Evolutionary conservation across 2,888 invertebrate genomes (phyloP), one percentile per base, ranked within the genome.

Genomic region (Epinotia brunnichana): DNA sequence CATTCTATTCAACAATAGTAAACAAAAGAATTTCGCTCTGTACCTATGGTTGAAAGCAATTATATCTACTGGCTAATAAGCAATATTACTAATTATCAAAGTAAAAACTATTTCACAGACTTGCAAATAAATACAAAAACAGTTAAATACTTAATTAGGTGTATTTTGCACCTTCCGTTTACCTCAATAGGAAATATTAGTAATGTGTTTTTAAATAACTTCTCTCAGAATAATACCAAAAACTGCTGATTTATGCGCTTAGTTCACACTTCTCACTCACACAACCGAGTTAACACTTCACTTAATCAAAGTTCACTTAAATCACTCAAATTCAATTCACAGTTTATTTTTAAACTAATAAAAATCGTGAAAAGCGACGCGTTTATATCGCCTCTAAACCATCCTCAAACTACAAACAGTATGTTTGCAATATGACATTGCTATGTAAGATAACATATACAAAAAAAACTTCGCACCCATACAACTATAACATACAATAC

Each of bases 361-460:
- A 73, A 44, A 59, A 48, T 62, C 21, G 56, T 53, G 39, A 62
- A 60, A 59, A 61, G 62, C 66, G 48, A 74, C 62, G 44, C 76
- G 75, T 76, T 69, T 66, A 75, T 39, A 67, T 61, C 54, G 70
- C n/a, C 60, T 56, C 73, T 74, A 53, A 73, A 73, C 67, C 79
- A 76, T 80, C 80, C 79, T 76, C 77, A 64, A 75, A 82, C 82
- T 82, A 82, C 71, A 81, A 84, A 85, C 86, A 80, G 79, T 79
- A 78, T 87, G 85, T 88, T 88, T 88, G 88, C 86, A 86, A 85
- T 91, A 90, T 89, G 88, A 91, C 92, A 91, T 88, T 89, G 89
- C 89, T 90, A 89, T 85, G 83, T 85, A 87, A 88, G 92, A 92
- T 92, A 91, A 91, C 89, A 90, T 81, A 85, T 79, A 81, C 80